Percentiles rank a stretch among this genome's conserved stretches.
phyloP scores from a whole-genome alignment of 2,113 vertebrate species.

The Semnornis frantzii region DNA sequence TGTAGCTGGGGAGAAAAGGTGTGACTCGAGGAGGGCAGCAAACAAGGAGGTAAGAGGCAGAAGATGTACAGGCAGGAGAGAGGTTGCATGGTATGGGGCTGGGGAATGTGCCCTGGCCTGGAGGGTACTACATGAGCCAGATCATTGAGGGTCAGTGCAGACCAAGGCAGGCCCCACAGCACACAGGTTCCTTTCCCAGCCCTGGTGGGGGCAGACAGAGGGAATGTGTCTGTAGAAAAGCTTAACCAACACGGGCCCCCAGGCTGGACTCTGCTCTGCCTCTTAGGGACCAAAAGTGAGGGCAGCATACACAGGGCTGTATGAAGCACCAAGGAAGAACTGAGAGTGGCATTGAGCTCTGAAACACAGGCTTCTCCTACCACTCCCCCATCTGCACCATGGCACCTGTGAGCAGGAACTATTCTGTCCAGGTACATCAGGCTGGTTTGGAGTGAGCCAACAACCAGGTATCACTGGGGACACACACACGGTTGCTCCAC shows the following conservation, averaged over 20 bases:
- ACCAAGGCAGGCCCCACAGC: not conserved
- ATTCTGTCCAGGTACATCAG: fast-evolving
- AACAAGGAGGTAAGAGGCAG: not conserved
- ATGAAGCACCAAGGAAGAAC: constrained; percentile 3
- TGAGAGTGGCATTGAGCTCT: not conserved
- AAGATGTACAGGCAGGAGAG: not conserved
- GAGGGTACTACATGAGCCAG: not conserved
- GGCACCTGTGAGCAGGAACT: not conserved
- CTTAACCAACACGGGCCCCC: not conserved
- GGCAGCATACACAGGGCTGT: not conserved
- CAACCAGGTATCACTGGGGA: not conserved
- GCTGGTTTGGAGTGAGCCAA: not conserved
- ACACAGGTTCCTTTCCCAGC: not conserved
- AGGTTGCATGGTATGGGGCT: not conserved
- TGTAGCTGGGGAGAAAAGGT: constrained; percentile 57
- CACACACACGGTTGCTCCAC: not conserved
- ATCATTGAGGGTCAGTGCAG: not conserved
- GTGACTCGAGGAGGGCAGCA: constrained; percentile 36
- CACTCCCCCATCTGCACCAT: not conserved
- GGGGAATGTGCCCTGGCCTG: not conserved
- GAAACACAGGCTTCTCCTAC: not conserved
- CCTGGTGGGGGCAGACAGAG: not conserved
- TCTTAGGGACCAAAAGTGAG: not conserved
- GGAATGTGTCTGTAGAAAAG: not conserved
- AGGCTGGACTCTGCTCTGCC: not conserved